A percentile compares a stretch with the other conserved stretches of the same genome.
These are phyloP conservation scores for Drosophila kokeensis DNA, from an alignment of 2,888 invertebrate genomes.

Conservation along the genomic window DNA sequence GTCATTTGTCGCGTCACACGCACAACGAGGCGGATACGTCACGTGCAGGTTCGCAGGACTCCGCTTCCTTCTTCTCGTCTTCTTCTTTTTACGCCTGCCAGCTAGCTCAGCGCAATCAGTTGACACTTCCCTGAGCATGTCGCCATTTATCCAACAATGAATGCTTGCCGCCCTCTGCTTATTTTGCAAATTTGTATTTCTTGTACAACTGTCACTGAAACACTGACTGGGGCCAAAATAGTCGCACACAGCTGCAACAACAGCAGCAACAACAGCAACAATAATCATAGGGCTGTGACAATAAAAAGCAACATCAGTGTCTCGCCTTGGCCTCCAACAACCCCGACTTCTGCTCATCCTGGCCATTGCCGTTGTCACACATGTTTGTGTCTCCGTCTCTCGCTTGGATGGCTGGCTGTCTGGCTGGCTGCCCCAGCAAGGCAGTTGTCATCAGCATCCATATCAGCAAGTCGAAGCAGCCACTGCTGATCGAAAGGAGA, in stretches of 20 bases:
- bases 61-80: not conserved
- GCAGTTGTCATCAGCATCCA: constrained; percentile 65
- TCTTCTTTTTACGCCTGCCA: constrained; percentile 68
- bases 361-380: constrained; percentile 61
- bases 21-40: constrained; percentile 79
- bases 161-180: constrained; percentile 66
- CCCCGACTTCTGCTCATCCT: constrained; percentile 10
- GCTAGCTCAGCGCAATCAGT: constrained; percentile 80
- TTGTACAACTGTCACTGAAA: constrained; percentile 77
- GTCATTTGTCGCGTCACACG: constrained; percentile 69
- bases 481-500: constrained; percentile 31
- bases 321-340: constrained; percentile 40
- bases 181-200: constrained; percentile 80
- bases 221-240: constrained; percentile 44
- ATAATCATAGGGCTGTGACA: constrained; percentile 38
- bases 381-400: constrained; percentile 52
- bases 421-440: constrained; percentile 41
- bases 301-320: constrained; percentile 71
- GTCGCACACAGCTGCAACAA: constrained; percentile 44
- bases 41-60: constrained; percentile 67
- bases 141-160: constrained; percentile 74
- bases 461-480: constrained; percentile 21
- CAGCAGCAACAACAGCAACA: constrained; percentile 16
- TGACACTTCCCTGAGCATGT: constrained; percentile 80
- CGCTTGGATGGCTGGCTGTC: constrained; percentile 55